Conservation (phyloP, 2,113 vertebrate genomes). For the Thermophis baileyi region DNA sequence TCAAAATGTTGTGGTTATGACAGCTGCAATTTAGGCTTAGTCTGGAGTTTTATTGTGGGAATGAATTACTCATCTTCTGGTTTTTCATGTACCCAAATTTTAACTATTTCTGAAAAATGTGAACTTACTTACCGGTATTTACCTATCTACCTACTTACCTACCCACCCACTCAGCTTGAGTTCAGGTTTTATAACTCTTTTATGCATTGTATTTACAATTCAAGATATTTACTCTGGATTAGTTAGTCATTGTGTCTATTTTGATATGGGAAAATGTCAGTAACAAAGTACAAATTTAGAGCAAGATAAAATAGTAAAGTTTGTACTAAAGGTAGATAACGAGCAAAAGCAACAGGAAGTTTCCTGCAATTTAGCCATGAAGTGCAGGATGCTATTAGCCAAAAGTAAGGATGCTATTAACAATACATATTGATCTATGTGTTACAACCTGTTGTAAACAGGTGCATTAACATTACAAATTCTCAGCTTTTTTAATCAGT, state of each 20-base stretch:
- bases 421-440: conserved; percentile 34
- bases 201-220: neutral
- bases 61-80: neutral
- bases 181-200: neutral
- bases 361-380: conserved; percentile 40
- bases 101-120: neutral
- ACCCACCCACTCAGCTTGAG: neutral
- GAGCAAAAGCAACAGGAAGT: conserved; percentile 24
- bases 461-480: conserved; percentile 48
- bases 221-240: conserved; percentile 7
- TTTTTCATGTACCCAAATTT: neutral
- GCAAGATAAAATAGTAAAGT: conserved; percentile 34
- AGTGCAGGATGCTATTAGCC: neutral
- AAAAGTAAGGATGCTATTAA: conserved; percentile 43
- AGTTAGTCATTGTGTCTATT: conserved; percentile 19
- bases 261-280: conserved; percentile 33
- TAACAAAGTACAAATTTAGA: neutral
- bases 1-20: neutral
- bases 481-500: conserved; percentile 51
- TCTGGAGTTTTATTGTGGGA: neutral
- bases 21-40: neutral
- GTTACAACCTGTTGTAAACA: conserved; percentile 15
- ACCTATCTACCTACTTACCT: neutral
- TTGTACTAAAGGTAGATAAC: conserved; percentile 14
- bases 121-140: neutral